Percentiles rank a stretch among this genome's conserved stretches.
Evolutionary conservation across 2,113 vertebrate species (phyloP).

Genomic region (Lontra canadensis): DNA sequence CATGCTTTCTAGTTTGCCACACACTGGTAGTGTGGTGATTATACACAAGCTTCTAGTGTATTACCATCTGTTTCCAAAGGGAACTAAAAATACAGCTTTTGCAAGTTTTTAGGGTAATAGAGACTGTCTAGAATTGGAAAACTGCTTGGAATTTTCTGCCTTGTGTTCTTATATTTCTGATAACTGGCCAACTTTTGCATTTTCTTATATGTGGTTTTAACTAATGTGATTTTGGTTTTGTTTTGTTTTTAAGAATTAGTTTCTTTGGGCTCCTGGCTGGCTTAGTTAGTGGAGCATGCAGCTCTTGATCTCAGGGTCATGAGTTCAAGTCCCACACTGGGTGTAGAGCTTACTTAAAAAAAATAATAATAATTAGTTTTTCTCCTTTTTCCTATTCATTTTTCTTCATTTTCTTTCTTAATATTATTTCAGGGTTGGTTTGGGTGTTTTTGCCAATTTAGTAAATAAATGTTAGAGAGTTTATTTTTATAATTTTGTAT

Average conservation of each 20-base stretch:
- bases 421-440: neutral
- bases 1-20: neutral
- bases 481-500: neutral
- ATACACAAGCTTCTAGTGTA: neutral
- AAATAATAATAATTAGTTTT: neutral
- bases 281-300: neutral
- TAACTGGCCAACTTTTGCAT: neutral
- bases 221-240: neutral
- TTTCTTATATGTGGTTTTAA: conserved; percentile 18
- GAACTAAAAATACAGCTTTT: neutral
- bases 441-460: neutral
- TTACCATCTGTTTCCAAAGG: neutral
- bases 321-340: neutral
- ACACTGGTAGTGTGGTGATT: neutral
- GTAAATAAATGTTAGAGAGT: neutral
- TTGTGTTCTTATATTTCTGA: neutral
- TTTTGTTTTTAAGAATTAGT: neutral
- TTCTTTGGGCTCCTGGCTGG: neutral
- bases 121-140: neutral
- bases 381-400: conserved; percentile 10
- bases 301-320: neutral
- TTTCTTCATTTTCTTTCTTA: conserved; percentile 7
- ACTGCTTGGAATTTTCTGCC: neutral
- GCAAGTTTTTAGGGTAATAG: neutral
- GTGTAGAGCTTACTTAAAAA: neutral